Evolutionary conservation across 2,888 invertebrate genomes (phyloP).

Genomic region (Spilarctia lutea): DNA sequence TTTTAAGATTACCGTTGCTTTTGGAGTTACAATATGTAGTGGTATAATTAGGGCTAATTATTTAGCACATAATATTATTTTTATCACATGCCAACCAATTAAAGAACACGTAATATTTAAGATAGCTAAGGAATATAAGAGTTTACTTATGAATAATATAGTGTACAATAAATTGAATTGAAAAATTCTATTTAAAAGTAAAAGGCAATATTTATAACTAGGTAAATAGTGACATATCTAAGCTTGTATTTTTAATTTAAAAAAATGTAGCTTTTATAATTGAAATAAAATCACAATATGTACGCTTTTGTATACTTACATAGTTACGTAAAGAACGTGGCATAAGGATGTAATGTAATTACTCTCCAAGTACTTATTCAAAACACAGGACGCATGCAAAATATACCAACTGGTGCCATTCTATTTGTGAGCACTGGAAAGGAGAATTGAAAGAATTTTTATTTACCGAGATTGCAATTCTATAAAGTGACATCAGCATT

Average conservation of each 20-base stretch:
- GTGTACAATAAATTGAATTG: too few species aligned
- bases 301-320: too few species aligned
- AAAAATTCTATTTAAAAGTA: neutral
- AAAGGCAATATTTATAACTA: neutral
- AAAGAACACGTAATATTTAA: neutral
- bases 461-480: conserved; percentile 18
- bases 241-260: neutral
- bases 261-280: too few species aligned
- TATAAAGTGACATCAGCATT: conserved; percentile 11
- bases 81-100: neutral
- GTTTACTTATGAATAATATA: too few species aligned
- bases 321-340: too few species aligned
- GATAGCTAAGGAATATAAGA: too few species aligned
- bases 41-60: neutral
- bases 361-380: neutral
- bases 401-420: neutral
- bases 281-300: too few species aligned
- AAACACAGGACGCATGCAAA: neutral
- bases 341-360: neutral
- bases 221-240: neutral
- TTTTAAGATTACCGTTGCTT: neutral
- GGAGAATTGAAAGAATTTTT: neutral
- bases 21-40: neutral
- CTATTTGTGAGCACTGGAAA: neutral
- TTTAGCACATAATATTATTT: neutral